Conservation (phyloP, 2,888 invertebrate species). For the Cloeon dipterum region DNA sequence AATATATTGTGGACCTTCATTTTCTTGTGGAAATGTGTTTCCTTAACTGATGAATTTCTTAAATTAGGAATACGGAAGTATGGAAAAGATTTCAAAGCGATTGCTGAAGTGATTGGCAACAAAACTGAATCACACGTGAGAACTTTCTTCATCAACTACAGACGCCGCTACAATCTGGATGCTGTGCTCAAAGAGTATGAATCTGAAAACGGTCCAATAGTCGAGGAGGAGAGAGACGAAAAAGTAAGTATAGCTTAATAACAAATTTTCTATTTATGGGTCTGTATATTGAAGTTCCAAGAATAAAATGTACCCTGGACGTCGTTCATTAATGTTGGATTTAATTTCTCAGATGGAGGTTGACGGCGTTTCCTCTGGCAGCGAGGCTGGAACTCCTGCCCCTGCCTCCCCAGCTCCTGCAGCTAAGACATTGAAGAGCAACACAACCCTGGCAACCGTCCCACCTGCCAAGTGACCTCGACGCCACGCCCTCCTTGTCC, state of each 20-base stretch:
- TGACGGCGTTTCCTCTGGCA: slow-evolving; percentile 5
- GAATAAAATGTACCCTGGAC: too few species aligned
- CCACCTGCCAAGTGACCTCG: too few species aligned
- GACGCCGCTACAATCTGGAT: slow-evolving; percentile 73
- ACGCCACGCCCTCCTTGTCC: too few species aligned
- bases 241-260: slow-evolving; percentile 14
- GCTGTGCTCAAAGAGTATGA: slow-evolving; percentile 66
- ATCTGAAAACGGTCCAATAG: slow-evolving; percentile 39
- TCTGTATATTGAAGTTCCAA: too few species aligned
- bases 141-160: slow-evolving; percentile 77
- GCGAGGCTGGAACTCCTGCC: slow-evolving; percentile 5
- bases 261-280: too few species aligned
- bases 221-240: slow-evolving; percentile 21
- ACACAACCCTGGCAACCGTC: too few species aligned
- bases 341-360: slow-evolving; percentile 4
- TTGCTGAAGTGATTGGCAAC: slow-evolving; percentile 84
- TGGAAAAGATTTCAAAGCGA: slow-evolving; percentile 71
- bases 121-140: slow-evolving; percentile 86
- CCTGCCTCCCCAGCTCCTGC: slow-evolving; percentile 4
- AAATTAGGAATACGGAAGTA: slow-evolving; percentile 30
- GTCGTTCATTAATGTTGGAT: too few species aligned
- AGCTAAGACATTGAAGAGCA: neutral
- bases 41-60: too few species aligned
- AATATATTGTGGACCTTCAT: too few species aligned
- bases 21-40: too few species aligned